A percentile compares a stretch with the other conserved stretches of the same genome.
phyloP scores from a whole-genome alignment of 1,140 invertebrate genomes.

The Lasioglossum baleicum region DNA sequence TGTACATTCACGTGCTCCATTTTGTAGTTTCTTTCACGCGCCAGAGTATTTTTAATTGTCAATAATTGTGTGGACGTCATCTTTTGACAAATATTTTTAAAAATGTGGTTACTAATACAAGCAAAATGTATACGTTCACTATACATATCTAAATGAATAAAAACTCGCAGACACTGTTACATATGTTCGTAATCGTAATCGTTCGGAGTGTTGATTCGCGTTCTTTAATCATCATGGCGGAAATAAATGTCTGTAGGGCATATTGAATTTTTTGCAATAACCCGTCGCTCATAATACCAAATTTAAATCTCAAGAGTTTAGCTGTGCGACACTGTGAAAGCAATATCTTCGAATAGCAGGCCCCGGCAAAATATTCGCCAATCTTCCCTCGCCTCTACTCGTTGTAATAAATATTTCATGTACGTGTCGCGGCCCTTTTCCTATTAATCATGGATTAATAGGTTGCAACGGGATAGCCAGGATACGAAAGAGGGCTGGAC shows the following conservation, averaged over 20 bases:
- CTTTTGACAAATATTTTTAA: too few species aligned
- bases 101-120: too few species aligned
- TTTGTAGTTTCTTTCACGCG: too few species aligned
- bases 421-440: neutral
- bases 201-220: too few species aligned
- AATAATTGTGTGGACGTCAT: too few species aligned
- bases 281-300: neutral
- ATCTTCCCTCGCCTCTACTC: neutral
- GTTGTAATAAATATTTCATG: conserved; percentile 42
- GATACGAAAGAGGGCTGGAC: neutral
- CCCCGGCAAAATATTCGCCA: neutral
- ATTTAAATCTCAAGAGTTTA: neutral
- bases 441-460: conserved; percentile 31
- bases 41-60: too few species aligned
- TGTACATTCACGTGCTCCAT: too few species aligned
- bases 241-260: neutral
- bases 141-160: too few species aligned
- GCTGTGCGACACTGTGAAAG: neutral
- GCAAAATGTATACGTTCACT: too few species aligned
- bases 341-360: neutral
- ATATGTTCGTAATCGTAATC: too few species aligned
- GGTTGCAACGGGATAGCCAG: conserved; percentile 12
- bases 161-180: too few species aligned
- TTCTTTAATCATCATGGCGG: too few species aligned
- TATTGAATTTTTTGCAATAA: conserved; percentile 1